Evolutionary conservation across 2,113 vertebrate species (phyloP), one percentile per base, ranked within the genome.

Genomic region (Eptesicus fuscus): DNA sequence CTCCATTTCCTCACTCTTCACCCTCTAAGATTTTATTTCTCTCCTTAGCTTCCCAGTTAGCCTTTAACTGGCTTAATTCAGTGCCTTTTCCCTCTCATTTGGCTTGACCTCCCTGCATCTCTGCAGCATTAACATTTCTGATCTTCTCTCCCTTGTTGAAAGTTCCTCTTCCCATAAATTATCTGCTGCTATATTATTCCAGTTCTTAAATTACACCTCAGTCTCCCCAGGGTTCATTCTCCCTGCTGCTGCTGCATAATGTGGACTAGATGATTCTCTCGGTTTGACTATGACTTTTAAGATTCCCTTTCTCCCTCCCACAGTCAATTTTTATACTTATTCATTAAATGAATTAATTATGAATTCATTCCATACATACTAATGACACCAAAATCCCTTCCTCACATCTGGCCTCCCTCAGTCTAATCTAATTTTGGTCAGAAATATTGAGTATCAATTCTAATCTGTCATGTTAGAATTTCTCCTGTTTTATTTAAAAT

Each of bases 341-440:
- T 70, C 23, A 74, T 76, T 65, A 18, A 91, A 13, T 77, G 32
- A 88, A 77, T 80, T 42, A 93, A 83, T 88, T 90, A 30, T 59
- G 28, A 88, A 61, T 53, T 82, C 92, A 88, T 77, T 61, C 30
- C 87, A 20, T 83, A 53, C 44, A 49, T 83, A 73, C 80, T 71
- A 89, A 47, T 91, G 23, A 10, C n/a, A 86, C 4, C 53, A 37
- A 90, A 73, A 73, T 94, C 14, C 22, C 40, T 76, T 94, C 42
- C 80, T 93, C 25, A 86, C 7, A 83, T 86, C 74, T 88, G 47
- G 84, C 3, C 13, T 94, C 17, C 8, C 12, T 95, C 40, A 47
- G 35, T 2, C 17, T 87, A 67, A 89, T 79, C n/a, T 92, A 93
- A 91, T 93, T 95, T 91, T 88, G 35, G 37, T 93, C 18, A 76